Conservation (phyloP, 2,113 vertebrate genomes). For the Pontoporia blainvillei region DNA sequence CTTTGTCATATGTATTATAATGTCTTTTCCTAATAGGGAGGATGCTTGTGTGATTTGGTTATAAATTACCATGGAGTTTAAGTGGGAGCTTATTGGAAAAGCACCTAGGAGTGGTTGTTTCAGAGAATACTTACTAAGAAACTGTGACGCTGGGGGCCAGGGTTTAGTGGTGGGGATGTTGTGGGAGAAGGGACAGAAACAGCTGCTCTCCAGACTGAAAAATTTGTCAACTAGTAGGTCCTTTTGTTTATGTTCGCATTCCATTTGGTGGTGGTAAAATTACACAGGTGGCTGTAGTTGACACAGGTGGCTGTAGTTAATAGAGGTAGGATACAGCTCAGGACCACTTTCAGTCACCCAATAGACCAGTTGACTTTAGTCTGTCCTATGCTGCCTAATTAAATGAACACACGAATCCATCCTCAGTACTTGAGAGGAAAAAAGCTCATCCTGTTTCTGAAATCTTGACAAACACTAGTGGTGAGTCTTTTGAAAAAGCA, state of each 20-base stretch:
- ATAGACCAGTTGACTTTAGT: background rate
- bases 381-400: background rate
- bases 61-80: background rate
- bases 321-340: background rate
- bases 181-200: background rate
- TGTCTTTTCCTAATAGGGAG: background rate
- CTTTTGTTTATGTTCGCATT: background rate
- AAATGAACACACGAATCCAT: background rate
- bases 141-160: background rate
- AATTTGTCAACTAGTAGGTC: background rate
- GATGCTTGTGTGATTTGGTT: background rate
- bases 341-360: background rate
- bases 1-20: background rate
- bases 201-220: background rate
- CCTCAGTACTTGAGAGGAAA: background rate
- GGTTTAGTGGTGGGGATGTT: fast-evolving
- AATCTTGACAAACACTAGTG: background rate
- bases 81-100: background rate
- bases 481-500: background rate
- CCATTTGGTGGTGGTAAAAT: background rate
- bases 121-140: background rate
- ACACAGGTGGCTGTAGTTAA: background rate
- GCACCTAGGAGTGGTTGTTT: background rate
- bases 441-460: background rate
- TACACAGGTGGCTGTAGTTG: background rate